phyloP scores from a whole-genome alignment of 2,113 vertebrate species.

The Piaya cayana region DNA sequence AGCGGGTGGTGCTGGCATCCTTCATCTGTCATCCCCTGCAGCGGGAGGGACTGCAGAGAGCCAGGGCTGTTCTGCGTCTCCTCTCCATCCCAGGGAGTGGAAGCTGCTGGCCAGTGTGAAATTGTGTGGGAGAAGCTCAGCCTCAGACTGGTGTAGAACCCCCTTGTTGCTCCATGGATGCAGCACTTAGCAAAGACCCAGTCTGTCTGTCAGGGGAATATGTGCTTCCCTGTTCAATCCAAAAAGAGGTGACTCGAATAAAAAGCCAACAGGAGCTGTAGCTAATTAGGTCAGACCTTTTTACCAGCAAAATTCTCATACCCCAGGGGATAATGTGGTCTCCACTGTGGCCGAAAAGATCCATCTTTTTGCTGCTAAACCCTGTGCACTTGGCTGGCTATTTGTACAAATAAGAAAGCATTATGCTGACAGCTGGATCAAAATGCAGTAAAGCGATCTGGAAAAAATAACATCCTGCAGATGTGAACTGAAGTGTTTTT shows the following conservation, averaged over 20 bases:
- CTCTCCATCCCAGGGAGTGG: background rate
- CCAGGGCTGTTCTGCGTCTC: background rate
- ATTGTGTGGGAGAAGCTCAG: background rate
- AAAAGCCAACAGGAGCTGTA: background rate
- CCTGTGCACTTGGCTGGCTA: background rate
- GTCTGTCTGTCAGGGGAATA: background rate
- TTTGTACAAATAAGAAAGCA: no score
- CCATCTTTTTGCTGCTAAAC: background rate
- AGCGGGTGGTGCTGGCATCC: background rate
- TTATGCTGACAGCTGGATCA: background rate
- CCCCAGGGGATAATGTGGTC: background rate
- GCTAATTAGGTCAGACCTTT: background rate
- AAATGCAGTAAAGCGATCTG: background rate
- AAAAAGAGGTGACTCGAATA: background rate
- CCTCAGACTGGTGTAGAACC: no score
- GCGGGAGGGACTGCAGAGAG: rapidly evolving
- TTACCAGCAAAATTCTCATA: background rate
- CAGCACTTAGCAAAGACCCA: background rate
- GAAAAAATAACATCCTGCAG: background rate
- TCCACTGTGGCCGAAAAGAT: rapidly evolving
- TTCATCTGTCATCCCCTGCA: background rate
- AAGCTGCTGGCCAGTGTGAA: rapidly evolving
- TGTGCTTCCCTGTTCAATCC: background rate
- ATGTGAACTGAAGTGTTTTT: background rate
- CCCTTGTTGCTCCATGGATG: background rate